These are phyloP conservation scores for Hypomecis punctinalis DNA, from an alignment of 2,888 invertebrate species.

Conservation along the genomic window DNA sequence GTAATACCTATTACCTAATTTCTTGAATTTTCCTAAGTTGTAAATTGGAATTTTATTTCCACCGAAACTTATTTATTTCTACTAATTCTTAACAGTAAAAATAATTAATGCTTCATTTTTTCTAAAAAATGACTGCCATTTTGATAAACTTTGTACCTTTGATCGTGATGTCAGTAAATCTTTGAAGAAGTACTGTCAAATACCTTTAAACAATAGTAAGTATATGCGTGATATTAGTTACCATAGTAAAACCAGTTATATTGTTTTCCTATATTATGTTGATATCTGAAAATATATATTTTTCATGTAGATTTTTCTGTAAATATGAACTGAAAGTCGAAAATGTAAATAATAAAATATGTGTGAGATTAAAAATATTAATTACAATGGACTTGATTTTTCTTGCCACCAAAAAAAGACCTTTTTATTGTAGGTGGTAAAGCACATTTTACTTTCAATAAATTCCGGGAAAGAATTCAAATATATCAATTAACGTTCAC, in stretches of 20 bases:
- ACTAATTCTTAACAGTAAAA: constrained; percentile 45
- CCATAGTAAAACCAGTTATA: constrained; percentile 63
- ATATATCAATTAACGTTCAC: no score
- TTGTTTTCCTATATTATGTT: constrained; percentile 52
- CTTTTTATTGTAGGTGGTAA: no score
- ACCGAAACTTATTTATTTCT: constrained; percentile 71
- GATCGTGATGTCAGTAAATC: constrained; percentile 12
- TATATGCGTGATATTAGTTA: constrained; percentile 82
- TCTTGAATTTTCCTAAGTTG: constrained; percentile 47
- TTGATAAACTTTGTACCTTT: constrained; percentile 14
- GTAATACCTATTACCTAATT: constrained; percentile 46
- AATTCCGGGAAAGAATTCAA: no score
- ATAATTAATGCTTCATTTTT: constrained; percentile 16
- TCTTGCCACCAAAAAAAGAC: no score
- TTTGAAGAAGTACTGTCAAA: constrained; percentile 54
- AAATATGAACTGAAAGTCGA: constrained; percentile 67
- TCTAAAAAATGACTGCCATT: constrained; percentile 11
- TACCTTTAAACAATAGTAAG: constrained; percentile 55
- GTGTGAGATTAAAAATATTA: constrained; percentile 65
- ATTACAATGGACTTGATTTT: constrained; percentile 20
- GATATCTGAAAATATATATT: constrained; percentile 55
- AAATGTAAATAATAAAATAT: constrained; percentile 78
- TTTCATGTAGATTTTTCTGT: constrained; percentile 62
- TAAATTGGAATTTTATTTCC: constrained; percentile 61
- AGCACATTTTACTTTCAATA: no score